These are phyloP conservation scores for Lumbricus terrestris DNA, from an alignment of 2,888 invertebrate genomes.

Conservation along the genomic window DNA sequence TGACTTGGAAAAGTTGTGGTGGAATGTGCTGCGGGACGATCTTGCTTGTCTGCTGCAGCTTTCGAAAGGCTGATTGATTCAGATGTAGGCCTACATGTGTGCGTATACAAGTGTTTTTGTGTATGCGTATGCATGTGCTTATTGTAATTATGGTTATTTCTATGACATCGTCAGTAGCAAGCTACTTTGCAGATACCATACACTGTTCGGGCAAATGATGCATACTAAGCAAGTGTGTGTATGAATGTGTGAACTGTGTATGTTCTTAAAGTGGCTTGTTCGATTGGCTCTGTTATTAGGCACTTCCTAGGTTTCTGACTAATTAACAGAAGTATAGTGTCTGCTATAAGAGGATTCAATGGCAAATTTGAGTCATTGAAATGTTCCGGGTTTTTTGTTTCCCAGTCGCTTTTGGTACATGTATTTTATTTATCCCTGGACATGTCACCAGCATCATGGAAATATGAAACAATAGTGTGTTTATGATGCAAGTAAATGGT, in stretches of 20 bases:
- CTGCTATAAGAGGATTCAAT: too few relatives aligned
- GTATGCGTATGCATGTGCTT: not conserved
- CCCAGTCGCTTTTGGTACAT: too few relatives aligned
- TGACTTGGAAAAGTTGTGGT: not conserved
- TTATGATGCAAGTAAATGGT: not conserved
- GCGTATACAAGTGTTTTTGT: not conserved
- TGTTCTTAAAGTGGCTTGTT: not conserved
- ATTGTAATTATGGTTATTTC: too few relatives aligned
- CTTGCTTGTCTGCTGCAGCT: not conserved
- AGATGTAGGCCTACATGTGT: too few relatives aligned
- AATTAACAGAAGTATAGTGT: not conserved
- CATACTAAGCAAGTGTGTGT: too few relatives aligned
- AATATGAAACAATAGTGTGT: not conserved
- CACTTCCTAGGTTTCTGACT: not conserved
- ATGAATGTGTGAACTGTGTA: not conserved
- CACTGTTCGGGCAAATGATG: too few relatives aligned
- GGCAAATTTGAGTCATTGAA: not conserved
- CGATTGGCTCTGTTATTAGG: not conserved
- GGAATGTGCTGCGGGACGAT: not conserved
- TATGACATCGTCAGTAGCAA: too few relatives aligned
- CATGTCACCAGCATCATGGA: not conserved
- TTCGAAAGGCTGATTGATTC: not conserved
- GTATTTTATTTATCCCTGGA: too few relatives aligned
- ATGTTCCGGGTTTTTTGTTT: too few relatives aligned
- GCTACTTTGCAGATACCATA: too few relatives aligned